Conservation (phyloP, 2,888 invertebrate species). For the Plutella xylostella region DNA sequence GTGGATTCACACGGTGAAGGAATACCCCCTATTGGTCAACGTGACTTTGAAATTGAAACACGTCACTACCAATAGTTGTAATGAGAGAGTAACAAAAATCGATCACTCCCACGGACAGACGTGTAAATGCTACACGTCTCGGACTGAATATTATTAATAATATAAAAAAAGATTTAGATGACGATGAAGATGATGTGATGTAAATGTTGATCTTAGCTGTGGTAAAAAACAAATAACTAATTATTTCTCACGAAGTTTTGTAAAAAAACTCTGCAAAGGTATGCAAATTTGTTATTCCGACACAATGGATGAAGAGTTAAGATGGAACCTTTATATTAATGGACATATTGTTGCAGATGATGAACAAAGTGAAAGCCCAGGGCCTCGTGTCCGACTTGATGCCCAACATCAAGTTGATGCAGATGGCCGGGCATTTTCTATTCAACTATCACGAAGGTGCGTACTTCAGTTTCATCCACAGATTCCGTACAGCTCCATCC, state of each 20-base stretch:
- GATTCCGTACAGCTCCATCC: neutral
- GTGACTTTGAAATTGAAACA: slow-evolving; percentile 41
- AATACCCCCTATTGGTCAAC: slow-evolving; percentile 26
- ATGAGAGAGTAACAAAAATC: slow-evolving; percentile 30
- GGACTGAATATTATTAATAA: too few species aligned
- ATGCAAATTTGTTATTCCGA: too few species aligned
- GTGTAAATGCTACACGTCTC: slow-evolving; percentile 27
- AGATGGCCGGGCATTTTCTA: slow-evolving; percentile 81
- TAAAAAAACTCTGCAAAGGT: too few species aligned
- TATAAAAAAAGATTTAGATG: too few species aligned
- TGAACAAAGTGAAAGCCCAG: slow-evolving; percentile 51
- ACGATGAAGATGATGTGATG: too few species aligned
- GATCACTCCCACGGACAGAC: slow-evolving; percentile 22
- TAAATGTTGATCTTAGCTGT: too few species aligned
- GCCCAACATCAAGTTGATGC: slow-evolving; percentile 86
- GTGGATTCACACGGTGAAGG: slow-evolving; percentile 34
- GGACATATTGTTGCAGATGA: slow-evolving; percentile 42
- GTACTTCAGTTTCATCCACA: too few species aligned
- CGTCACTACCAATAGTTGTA: slow-evolving; percentile 29
- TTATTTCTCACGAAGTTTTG: too few species aligned
- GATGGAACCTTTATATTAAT: too few species aligned
- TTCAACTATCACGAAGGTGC: slow-evolving; percentile 80
- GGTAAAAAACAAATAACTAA: too few species aligned
- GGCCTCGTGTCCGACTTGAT: slow-evolving; percentile 87
- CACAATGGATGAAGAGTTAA: too few species aligned